A percentile compares a stretch with the other conserved stretches of the same genome.
Evolutionary conservation across 37 sponge, comb jelly and placozoan species (phyloP).

Genomic region (Chondrilla cf. caribensis): DNA sequence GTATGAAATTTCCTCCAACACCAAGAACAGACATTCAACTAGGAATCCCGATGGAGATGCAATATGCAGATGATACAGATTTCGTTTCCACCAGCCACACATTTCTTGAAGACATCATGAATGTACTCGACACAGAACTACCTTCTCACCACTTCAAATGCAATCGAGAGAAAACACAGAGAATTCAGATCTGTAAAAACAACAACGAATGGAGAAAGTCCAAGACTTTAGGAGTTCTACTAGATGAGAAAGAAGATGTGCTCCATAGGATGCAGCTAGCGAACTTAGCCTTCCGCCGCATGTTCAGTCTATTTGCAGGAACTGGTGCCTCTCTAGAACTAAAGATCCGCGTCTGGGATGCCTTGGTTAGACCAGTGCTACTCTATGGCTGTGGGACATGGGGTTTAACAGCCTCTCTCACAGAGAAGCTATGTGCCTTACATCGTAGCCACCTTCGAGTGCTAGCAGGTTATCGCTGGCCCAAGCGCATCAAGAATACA

Average conservation of each 20-base stretch:
- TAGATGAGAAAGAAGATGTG: conserved; percentile 2
- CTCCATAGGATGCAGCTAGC: conserved; percentile 17
- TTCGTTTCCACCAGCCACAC: conserved; percentile 3
- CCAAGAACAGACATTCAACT: not conserved
- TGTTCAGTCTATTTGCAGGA: conserved; percentile 15
- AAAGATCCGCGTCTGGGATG: not conserved
- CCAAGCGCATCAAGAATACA: conserved; percentile 1
- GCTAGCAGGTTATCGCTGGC: conserved; percentile 13
- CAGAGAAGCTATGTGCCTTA: conserved; percentile 7
- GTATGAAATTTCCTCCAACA: not conserved
- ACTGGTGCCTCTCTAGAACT: not conserved
- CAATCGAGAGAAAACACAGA: conserved; percentile 6
- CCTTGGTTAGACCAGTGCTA: not conserved
- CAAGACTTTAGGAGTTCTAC: not conserved
- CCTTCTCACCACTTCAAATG: not conserved
- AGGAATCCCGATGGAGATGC: not conserved
- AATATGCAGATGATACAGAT: not conserved
- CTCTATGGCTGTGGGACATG: conserved; percentile 13
- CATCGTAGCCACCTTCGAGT: conserved; percentile 2
- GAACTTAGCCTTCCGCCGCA: not conserved
- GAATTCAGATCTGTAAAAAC: not conserved
- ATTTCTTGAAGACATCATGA: conserved; percentile 1
- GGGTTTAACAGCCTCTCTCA: conserved; percentile 2
- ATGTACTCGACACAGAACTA: conserved; percentile 1
- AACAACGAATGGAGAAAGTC: not conserved